Percentiles rank a stretch among this genome's conserved stretches.
These are phyloP conservation scores for Leptarthrus brevirostris DNA, from an alignment of 2,888 invertebrate species.

Conservation along the genomic window DNA sequence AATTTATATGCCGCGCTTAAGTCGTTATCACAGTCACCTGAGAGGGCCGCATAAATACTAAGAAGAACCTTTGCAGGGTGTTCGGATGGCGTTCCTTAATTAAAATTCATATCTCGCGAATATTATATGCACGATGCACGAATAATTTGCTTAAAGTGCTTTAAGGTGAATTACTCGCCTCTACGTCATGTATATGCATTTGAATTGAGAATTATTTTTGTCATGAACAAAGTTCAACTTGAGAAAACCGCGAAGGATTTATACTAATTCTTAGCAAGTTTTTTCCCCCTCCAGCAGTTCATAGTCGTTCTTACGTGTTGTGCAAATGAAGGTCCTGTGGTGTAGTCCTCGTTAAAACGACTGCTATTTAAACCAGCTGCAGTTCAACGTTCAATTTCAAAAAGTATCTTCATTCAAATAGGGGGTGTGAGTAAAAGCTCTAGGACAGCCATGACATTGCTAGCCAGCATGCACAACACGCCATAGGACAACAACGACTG, in stretches of 20 bases:
- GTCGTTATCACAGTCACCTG: slow-evolving; percentile 16
- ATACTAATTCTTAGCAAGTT: slow-evolving; percentile 16
- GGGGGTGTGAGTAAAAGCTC: no score
- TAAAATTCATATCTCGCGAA: slow-evolving; percentile 31
- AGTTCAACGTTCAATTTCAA: no score
- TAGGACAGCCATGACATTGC: no score
- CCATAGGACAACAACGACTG: no score
- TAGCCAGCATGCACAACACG: no score
- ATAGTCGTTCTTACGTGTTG: no score
- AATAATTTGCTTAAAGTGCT: slow-evolving; percentile 8
- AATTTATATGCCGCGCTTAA: slow-evolving; percentile 21
- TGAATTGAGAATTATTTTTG: neutral
- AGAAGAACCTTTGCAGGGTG: neutral
- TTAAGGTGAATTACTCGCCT: neutral
- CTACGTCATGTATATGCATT: neutral
- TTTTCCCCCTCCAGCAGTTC: no score
- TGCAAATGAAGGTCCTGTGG: no score
- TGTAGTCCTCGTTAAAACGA: no score
- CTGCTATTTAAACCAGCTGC: no score
- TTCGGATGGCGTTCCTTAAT: slow-evolving; percentile 12
- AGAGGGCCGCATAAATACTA: slow-evolving; percentile 4
- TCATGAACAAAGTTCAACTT: neutral
- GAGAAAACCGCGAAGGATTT: neutral
- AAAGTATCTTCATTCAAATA: no score
- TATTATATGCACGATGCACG: slow-evolving; percentile 21